A percentile compares a stretch with the other conserved stretches of the same genome.
Evolutionary conservation across 2,113 vertebrate species (phyloP).

Genomic region (Strix uralensis): DNA sequence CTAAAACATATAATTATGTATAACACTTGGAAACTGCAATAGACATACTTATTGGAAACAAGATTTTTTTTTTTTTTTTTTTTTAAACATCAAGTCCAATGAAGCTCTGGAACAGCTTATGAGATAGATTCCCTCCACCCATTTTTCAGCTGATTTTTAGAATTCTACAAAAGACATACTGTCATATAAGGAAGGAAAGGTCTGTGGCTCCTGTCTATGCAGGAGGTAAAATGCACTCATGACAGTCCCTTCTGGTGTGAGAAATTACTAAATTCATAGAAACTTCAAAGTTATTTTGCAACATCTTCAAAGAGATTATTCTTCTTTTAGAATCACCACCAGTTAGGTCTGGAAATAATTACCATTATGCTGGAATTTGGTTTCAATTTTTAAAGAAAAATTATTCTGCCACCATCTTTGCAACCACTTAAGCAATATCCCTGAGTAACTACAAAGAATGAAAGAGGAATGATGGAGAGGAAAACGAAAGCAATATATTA

Average conservation of each 20-base stretch:
- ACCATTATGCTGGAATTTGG: background rate
- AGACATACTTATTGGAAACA: background rate
- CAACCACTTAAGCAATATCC: background rate
- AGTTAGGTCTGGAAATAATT: conserved; percentile 31
- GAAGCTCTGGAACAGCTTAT: background rate
- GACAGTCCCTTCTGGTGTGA: background rate
- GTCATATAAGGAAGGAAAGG: background rate
- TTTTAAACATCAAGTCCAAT: background rate
- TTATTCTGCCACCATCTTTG: background rate
- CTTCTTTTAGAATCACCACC: background rate
- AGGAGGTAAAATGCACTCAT: background rate
- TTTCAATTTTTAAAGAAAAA: conserved; percentile 13
- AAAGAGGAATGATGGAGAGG: background rate
- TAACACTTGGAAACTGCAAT: background rate
- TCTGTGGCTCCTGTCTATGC: background rate
- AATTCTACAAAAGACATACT: background rate
- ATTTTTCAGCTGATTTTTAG: background rate
- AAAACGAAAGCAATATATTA: background rate
- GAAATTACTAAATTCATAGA: background rate
- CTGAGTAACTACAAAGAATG: background rate
- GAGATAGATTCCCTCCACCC: background rate
- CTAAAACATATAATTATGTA: background rate
- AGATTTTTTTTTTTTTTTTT: background rate
- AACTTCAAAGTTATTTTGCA: conserved; percentile 16
- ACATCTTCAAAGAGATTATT: conserved; percentile 17